These are phyloP conservation scores for Nesospiza acunhae DNA, from an alignment of 2,113 vertebrate genomes.

Conservation along the genomic window DNA sequence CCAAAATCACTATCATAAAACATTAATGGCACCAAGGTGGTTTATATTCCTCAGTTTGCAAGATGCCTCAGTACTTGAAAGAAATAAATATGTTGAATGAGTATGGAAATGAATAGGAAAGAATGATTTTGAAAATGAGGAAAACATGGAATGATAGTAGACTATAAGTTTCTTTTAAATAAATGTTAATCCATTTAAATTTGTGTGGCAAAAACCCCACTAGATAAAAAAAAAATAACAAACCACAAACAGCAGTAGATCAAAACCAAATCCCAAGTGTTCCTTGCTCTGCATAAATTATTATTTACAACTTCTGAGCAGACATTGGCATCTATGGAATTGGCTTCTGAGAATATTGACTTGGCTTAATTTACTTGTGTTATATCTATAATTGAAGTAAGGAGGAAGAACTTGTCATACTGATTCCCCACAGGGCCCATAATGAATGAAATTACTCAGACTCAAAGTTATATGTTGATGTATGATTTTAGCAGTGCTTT, in stretches of 20 bases:
- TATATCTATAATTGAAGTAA: conserved; percentile 50
- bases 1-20: neutral
- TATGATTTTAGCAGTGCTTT: neutral
- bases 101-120: neutral
- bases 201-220: neutral
- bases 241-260: neutral
- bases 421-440: neutral
- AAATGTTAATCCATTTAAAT: neutral
- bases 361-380: conserved; percentile 23
- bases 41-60: neutral
- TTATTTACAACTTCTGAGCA: conserved; percentile 23
- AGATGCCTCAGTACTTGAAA: neutral
- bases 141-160: neutral
- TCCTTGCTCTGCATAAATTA: neutral
- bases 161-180: neutral
- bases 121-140: neutral
- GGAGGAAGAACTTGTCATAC: conserved; percentile 12
- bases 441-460: conserved; percentile 21
- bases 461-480: neutral
- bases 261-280: neutral
- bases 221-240: neutral
- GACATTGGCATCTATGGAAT: conserved; percentile 13
- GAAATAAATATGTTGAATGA: neutral
- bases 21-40: neutral
- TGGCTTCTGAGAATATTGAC: conserved; percentile 31